Evolutionary conservation across 2,888 invertebrate genomes (phyloP), one percentile per base, ranked within the genome.

Genomic region (Caenorhabditis sp.): DNA sequence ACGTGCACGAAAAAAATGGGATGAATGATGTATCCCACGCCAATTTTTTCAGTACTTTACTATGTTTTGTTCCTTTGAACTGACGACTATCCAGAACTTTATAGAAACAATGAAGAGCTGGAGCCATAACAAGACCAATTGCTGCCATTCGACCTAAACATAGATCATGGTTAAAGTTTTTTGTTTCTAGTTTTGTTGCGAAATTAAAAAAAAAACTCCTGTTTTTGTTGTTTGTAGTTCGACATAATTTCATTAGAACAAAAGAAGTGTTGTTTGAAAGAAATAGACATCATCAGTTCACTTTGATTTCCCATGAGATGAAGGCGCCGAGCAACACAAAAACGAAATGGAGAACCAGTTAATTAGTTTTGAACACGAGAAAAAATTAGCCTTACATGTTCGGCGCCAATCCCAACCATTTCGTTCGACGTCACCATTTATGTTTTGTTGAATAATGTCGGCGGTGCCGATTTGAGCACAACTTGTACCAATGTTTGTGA

Each of bases 331-430:
- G 17, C n/a, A 58, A n/a, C n/a, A 21, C 17, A 19, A 58, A 58
- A 37, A 36, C 5, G 37, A 58, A 21, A 31, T 58, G 58, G 21
- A 26, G 55, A 55, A 55, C 55, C 5, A 61, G 24, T 50, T 71
- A 71, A 71, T 71, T 71, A 71, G 71, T 71, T 71, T 63, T 55
- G 60, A 19, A 23, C 66, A 70, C 66, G 66, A 66, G 66, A 71
- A 14, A 19, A 8, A 27, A 36, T 27, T 36, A 58, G 57, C n/a
- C 66, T 71, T 61, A 78, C 78, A 65, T 63, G 76, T 78, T 73
- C 78, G 69, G 51, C 68, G 61, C 76, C 76, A 78, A 51, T 78
- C 76, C 78, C 78, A 78, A 57, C 78, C 78, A 53, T 71, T 61
- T 8, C 61, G 62, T 57, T 70, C 66, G 65, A 76, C 64, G 37